A percentile compares a stretch with the other conserved stretches of the same genome.
These are phyloP conservation scores for Notechis scutatus DNA, from an alignment of 2,113 vertebrate genomes.

Conservation along the genomic window DNA sequence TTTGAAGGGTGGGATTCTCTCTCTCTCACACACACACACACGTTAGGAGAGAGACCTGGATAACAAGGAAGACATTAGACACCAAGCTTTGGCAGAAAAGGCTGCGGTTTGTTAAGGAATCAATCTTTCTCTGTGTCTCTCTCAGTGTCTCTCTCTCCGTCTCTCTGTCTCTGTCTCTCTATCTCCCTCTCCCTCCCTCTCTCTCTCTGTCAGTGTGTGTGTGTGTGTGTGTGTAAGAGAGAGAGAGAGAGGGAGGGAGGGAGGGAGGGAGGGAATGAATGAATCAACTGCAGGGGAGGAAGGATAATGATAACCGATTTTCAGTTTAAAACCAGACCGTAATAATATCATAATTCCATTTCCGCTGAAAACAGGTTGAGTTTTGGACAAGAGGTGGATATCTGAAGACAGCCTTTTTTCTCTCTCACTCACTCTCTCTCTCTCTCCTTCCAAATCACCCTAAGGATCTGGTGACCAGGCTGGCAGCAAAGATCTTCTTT, in stretches of 20 bases:
- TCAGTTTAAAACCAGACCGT: neutral
- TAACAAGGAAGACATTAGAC: neutral
- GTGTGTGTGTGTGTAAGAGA: neutral
- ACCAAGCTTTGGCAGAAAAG: neutral
- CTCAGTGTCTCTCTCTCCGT: neutral
- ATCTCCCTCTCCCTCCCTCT: no score
- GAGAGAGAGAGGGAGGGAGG: neutral
- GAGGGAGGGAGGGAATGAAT: neutral
- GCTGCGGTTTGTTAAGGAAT: neutral
- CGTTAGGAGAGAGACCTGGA: neutral
- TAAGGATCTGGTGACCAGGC: neutral
- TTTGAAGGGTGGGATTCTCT: neutral
- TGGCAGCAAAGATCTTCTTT: neutral
- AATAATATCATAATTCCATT: neutral
- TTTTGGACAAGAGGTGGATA: neutral
- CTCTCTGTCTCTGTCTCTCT: neutral
- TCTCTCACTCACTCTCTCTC: neutral
- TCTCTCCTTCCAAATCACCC: neutral
- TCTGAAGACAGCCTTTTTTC: neutral
- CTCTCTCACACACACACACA: neutral
- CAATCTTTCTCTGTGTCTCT: no score
- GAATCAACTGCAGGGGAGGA: neutral
- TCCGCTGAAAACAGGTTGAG: neutral
- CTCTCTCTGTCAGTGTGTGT: neutral
- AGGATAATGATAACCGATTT: neutral